A percentile compares a stretch with the other conserved stretches of the same genome.
Conservation (phyloP, 1,140 invertebrate species). For the Orchesella cincta region DNA sequence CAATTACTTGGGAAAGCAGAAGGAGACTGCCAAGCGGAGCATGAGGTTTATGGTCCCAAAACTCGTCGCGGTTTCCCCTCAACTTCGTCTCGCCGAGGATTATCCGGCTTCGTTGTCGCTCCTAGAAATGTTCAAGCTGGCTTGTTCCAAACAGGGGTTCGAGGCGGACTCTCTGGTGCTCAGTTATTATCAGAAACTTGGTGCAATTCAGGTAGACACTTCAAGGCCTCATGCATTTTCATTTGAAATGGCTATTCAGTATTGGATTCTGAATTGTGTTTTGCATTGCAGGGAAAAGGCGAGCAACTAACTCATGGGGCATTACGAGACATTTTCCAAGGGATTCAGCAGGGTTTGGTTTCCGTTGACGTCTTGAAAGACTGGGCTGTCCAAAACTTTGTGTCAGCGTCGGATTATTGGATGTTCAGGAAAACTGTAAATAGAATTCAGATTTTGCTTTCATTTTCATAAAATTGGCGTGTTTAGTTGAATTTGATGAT, state of each 20-base stretch:
- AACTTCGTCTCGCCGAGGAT: constrained; percentile 93
- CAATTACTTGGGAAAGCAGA: constrained; percentile 90
- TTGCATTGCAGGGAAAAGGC: constrained; percentile 61
- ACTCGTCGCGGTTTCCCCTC: constrained; percentile 91
- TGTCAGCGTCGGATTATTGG: constrained; percentile 92
- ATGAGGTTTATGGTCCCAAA: constrained; percentile 91
- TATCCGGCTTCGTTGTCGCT: constrained; percentile 89
- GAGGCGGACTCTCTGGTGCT: constrained; percentile 86
- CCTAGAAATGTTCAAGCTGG: constrained; percentile 88
- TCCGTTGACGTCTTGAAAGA: constrained; percentile 80
- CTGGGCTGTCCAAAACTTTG: constrained; percentile 87
- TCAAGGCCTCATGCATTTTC: constrained; percentile 54
- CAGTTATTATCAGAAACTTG: constrained; percentile 88
- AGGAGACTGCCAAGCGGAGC: constrained; percentile 82
- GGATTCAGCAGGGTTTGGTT: constrained; percentile 88
- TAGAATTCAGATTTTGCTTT: constrained; percentile 24
- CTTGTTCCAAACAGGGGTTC: constrained; percentile 75
- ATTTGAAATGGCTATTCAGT: neutral
- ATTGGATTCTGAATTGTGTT: constrained; percentile 33
- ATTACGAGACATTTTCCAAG: constrained; percentile 80
- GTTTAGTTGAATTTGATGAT: constrained; percentile 30
- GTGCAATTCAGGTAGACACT: constrained; percentile 86
- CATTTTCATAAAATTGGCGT: too few relatives aligned
- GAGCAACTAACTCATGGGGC: constrained; percentile 89
- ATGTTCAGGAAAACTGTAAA: constrained; percentile 92